phyloP scores from a whole-genome alignment of 2,113 vertebrate species.

The Megaceryle torquata region DNA sequence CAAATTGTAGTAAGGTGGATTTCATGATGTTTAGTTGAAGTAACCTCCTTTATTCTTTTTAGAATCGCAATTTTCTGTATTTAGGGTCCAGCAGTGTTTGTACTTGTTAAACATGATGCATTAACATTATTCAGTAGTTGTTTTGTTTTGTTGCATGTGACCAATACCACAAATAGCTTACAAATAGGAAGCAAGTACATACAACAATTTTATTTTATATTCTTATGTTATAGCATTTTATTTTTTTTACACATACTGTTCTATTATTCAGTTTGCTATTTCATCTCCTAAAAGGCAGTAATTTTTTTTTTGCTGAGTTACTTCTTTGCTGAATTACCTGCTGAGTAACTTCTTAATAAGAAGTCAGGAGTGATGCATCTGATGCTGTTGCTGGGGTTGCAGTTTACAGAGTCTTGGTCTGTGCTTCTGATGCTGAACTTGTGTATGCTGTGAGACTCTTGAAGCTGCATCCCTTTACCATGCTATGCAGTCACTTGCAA shows the following conservation, averaged over 20 bases:
- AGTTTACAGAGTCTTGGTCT: neutral
- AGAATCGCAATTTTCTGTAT: neutral
- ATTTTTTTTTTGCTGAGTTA: too few relatives aligned
- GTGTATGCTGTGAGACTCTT: neutral
- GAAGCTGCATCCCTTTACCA: neutral
- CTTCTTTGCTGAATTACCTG: neutral
- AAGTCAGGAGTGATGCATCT: neutral
- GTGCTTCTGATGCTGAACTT: neutral
- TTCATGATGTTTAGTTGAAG: neutral
- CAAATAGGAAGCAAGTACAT: neutral
- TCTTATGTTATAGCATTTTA: neutral
- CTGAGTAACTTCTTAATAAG: neutral
- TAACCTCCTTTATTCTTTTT: neutral
- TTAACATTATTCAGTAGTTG: neutral
- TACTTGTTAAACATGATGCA: neutral
- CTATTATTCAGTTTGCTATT: neutral
- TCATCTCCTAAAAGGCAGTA: neutral
- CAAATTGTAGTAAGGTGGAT: neutral
- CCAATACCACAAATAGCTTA: neutral
- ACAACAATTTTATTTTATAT: neutral
- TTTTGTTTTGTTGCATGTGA: too few relatives aligned
- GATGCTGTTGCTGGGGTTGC: neutral
- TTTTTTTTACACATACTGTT: neutral
- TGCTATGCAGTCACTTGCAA: neutral
- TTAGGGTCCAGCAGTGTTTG: neutral